Percentiles rank a stretch among this genome's conserved stretches.
These are phyloP conservation scores for Capitella teleta DNA, from an alignment of 1,140 invertebrate species.

Conservation along the genomic window DNA sequence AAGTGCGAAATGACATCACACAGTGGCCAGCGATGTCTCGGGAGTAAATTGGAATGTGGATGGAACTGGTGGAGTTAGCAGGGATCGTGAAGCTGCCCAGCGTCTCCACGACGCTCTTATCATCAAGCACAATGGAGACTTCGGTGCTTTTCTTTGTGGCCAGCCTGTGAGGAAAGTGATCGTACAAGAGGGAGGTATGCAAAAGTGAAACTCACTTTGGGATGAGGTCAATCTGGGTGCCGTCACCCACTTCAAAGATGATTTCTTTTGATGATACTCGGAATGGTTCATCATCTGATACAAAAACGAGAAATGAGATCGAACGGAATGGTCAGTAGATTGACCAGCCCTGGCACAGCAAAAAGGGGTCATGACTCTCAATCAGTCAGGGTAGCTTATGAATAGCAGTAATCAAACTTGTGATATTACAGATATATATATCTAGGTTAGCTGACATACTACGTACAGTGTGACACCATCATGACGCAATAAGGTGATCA, in stretches of 20 bases:
- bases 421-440: too few species aligned
- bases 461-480: too few species aligned
- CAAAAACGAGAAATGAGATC: not conserved
- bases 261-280: not conserved
- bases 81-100: not conserved
- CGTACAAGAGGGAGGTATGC: not conserved
- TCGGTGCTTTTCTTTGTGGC: not conserved
- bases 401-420: too few species aligned
- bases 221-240: not conserved
- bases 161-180: not conserved
- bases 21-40: constrained; percentile 4
- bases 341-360: too few species aligned
- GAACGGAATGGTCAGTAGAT: too few species aligned
- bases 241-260: constrained; percentile 6
- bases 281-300: constrained; percentile 3
- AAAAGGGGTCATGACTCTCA: too few species aligned
- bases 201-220: constrained; percentile 3
- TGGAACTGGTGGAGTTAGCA: not conserved
- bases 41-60: constrained; percentile 2
- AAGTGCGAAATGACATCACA: constrained; percentile 3
- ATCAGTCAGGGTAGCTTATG: too few species aligned
- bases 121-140: not conserved
- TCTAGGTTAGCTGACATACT: too few species aligned
- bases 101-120: not conserved
- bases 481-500: too few species aligned